Evolutionary conservation across 1,140 invertebrate genomes (phyloP), one percentile per base, ranked within the genome.

Genomic region (Araneus ventricosus): DNA sequence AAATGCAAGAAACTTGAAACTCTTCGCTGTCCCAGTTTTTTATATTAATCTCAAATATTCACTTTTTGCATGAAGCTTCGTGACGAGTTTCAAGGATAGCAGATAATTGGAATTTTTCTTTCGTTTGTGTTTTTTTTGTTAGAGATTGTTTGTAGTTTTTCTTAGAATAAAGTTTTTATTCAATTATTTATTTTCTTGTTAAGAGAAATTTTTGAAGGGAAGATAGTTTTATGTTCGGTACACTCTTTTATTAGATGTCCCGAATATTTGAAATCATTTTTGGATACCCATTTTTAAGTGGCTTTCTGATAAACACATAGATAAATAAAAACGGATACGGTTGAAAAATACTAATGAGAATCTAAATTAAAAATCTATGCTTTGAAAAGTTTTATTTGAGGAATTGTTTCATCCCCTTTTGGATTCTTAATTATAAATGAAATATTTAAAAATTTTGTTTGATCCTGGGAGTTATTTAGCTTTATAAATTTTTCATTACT

Each of bases 1-100:
- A 82, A 82, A 82, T 27, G 34, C 39, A 82, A 39, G 80, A 45
- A 52, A 52, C 80, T 41, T 52, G 41, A 45, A 52, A 41, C 22
- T 22, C 37, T 20, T 17, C 22, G 22, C 37, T n/a, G 24, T 82
- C 39, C 24, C 39, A 45, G 10, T 41, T 82, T 27, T 80, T 80
- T 39, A 17, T 30, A 82, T 82, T 82, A 82, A 82, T 82, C 39
- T 82, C 80, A 82, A 82, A 82, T 82, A 82, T 45, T 82, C 79
- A 41, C 39, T 82, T 82, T 82, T 39, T 45, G 22, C 7, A 45
- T 24, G 41, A 41, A 45, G 34, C 7, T 82, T 52, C 8, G 39
- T 7, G 10, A 27, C 20, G 41, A 82, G 1, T 45, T 52, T 45
- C 80, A 52, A 41, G 41, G 80, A 30, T 41, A 52, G 22, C 37